phyloP scores from a whole-genome alignment of 2,113 vertebrate genomes.

The Ciconia boyciana region DNA sequence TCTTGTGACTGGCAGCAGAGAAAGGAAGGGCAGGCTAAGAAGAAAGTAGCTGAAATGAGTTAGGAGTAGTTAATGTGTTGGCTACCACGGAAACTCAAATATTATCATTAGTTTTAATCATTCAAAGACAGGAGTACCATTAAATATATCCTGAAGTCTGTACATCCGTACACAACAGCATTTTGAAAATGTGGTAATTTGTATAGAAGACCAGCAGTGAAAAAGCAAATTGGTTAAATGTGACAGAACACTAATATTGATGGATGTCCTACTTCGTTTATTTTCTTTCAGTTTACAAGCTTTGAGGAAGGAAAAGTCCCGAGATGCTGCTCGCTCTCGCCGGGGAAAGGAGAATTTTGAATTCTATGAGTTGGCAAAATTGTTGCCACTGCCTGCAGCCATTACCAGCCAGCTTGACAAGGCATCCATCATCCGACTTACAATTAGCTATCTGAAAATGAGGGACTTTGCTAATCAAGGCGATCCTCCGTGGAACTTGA shows the following conservation, averaged over 20 bases:
- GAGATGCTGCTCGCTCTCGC: slow-evolving; percentile 95
- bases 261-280: neutral
- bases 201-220: neutral
- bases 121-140: neutral
- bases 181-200: neutral
- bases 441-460: slow-evolving; percentile 99
- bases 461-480: slow-evolving; percentile 98
- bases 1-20: neutral
- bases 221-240: neutral
- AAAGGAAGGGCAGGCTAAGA: neutral
- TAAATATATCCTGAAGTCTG: neutral
- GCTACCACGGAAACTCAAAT: neutral
- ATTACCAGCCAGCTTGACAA: slow-evolving; percentile 99
- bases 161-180: neutral
- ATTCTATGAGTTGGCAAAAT: slow-evolving; percentile 98
- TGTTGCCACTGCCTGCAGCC: slow-evolving; percentile 96
- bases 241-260: neutral
- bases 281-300: slow-evolving; percentile 91
- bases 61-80: neutral
- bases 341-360: slow-evolving; percentile 99
- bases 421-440: slow-evolving; percentile 97
- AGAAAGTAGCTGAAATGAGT: neutral
- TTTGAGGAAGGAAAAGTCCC: slow-evolving; percentile 97
- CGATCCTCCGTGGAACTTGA: slow-evolving; percentile 96
- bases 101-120: neutral